A percentile compares a stretch with the other conserved stretches of the same genome.
Conservation (phyloP, 2,888 invertebrate genomes). For the Andrena haemorrhoa region DNA sequence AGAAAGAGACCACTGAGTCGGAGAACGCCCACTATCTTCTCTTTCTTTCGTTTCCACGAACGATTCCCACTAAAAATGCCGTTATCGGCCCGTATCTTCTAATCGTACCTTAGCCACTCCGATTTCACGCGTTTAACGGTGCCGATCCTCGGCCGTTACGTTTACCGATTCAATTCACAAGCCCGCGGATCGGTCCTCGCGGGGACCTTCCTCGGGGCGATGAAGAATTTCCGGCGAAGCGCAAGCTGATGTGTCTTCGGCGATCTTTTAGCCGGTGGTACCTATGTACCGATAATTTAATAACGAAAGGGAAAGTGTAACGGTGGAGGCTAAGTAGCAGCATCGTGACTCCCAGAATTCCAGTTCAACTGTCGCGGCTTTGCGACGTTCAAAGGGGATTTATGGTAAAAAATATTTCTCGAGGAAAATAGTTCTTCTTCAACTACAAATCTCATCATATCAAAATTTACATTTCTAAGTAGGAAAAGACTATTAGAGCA, state of each 20-base stretch:
- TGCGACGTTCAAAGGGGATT: not conserved
- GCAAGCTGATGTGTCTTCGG: too few relatives aligned
- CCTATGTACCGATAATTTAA: too few relatives aligned
- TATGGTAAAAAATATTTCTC: not conserved
- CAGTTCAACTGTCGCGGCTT: too few relatives aligned
- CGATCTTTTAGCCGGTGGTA: too few relatives aligned
- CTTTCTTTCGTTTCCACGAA: not conserved
- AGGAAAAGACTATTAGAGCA: too few relatives aligned
- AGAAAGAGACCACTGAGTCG: not conserved
- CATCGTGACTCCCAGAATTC: not conserved
- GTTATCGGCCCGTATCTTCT: constrained; percentile 27
- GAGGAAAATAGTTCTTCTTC: not conserved
- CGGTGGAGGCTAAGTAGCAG: not conserved
- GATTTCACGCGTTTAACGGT: constrained; percentile 7
- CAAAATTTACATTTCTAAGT: too few relatives aligned
- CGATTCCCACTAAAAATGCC: constrained; percentile 6
- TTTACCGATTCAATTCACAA: constrained; percentile 30
- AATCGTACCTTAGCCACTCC: constrained; percentile 1
- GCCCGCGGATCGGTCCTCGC: too few relatives aligned
- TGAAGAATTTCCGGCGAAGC: too few relatives aligned
- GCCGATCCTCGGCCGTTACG: constrained; percentile 4
- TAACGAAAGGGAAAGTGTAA: not conserved
- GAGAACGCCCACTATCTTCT: constrained; percentile 4
- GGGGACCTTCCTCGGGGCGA: too few relatives aligned
- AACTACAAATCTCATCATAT: too few relatives aligned